These are phyloP conservation scores for Drosophila orosa DNA, from an alignment of 1,140 invertebrate genomes.

Conservation along the genomic window DNA sequence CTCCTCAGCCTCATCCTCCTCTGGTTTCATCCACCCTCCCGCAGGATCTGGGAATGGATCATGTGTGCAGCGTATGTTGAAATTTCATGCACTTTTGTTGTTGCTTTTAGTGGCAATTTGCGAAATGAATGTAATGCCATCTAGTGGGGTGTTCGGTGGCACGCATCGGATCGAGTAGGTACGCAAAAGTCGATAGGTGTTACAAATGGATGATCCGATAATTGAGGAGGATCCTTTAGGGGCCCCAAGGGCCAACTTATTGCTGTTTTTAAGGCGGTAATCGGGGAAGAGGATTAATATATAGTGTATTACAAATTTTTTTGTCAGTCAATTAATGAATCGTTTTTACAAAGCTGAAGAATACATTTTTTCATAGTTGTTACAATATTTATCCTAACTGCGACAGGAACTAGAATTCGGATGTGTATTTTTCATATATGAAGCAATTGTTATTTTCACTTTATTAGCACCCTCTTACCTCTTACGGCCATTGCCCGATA, in stretches of 20 bases:
- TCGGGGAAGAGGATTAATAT: neutral
- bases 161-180: conserved; percentile 4
- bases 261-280: neutral
- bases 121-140: conserved; percentile 69
- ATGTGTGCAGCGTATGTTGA: conserved; percentile 70
- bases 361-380: too few species aligned
- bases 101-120: conserved; percentile 37
- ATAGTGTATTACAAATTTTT: neutral
- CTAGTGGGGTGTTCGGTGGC: conserved; percentile 62
- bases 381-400: neutral
- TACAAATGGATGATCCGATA: conserved; percentile 14
- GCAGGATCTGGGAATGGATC: conserved; percentile 67
- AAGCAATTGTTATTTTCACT: neutral
- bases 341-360: too few species aligned
- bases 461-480: neutral
- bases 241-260: neutral
- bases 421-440: neutral
- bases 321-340: too few species aligned
- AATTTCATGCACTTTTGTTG: conserved; percentile 56
- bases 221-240: conserved; percentile 16
- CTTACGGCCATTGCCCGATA: neutral
- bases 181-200: conserved; percentile 9
- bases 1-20: conserved; percentile 6
- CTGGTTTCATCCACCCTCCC: neutral
- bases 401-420: neutral